Base-by-base conservation (phyloP, 2,797 vertebrate genomes). In the Acanthurus leucopareius region DNA sequence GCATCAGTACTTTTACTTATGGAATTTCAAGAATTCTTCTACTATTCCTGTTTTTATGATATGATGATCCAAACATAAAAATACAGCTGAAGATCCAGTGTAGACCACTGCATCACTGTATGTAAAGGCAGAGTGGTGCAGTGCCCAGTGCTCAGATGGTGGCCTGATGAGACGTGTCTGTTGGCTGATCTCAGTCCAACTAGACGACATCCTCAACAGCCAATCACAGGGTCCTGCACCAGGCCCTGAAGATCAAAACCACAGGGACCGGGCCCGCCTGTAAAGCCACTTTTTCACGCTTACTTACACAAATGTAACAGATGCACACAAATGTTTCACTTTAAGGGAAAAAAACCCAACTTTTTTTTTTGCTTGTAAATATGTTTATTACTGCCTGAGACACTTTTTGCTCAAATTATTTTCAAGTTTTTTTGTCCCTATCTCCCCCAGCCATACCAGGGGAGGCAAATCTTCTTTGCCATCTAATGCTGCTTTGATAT, bases 111-210 rank as follows among this genome's bases (percentile, higher is more conserved):
- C 17, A 10, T 85, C 73, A 69, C 77, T 59, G 56, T 75, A 51
- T 74, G 61, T 63, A 51, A 59, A 60, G 69, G 69, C 64, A 19
- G 58, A 75, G 71, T 72, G 79, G 48, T 80, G 78, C 72, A 82
- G 45, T 65, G 80, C 70, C 82, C 84, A 83, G 91, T 89, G 91
- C 93, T 92, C 91, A 93, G 92, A 92, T 93, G 90, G 91, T 88
- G 86, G 90, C 86, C 88, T 88, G 84, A 92, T 88, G 84, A 92
- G 86, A 89, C 82, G 70, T 73, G 74, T 67, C 91, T 79, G 69
- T 79, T 75, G 81, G 86, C 89, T 88, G 79, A 75, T 87, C 74
- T 86, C 74, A 78, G 76, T 74, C 84, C 73, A 83, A 71, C 75
- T 76, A 60, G 84, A 91, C 81, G 86, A 60, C 86, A 87, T 89